Evolutionary conservation across 1,140 invertebrate genomes (phyloP).

Genomic region (Gryon sp.): DNA sequence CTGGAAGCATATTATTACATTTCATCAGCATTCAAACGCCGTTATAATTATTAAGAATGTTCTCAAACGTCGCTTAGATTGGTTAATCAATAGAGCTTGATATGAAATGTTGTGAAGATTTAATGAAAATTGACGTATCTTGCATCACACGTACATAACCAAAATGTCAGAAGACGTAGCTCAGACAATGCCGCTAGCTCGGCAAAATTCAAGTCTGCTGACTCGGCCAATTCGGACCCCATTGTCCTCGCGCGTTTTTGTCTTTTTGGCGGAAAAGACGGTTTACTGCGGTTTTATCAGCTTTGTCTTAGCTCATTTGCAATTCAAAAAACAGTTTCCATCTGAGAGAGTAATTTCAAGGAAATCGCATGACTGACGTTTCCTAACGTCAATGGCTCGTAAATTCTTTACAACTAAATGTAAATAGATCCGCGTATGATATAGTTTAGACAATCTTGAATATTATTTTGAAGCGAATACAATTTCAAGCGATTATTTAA

Average conservation of each 20-base stretch:
- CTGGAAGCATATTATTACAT: conserved; percentile 13
- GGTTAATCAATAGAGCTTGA: conserved; percentile 48
- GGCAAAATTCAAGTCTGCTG: conserved; percentile 26
- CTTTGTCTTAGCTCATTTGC: conserved; percentile 30
- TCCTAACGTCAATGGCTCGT: neutral
- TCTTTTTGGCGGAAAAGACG: conserved; percentile 26
- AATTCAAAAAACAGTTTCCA: conserved; percentile 23
- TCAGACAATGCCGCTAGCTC: conserved; percentile 2
- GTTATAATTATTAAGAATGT: conserved; percentile 3
- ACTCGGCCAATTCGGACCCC: conserved; percentile 16
- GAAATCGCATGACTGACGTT: conserved; percentile 3
- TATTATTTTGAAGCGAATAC: too few relatives aligned
- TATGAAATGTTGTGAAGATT: conserved; percentile 3
- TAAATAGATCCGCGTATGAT: too few relatives aligned
- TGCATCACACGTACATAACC: conserved; percentile 7
- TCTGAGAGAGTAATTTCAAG: neutral
- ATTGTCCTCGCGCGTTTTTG: conserved; percentile 32
- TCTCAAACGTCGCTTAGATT: conserved; percentile 16
- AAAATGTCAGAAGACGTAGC: conserved; percentile 15
- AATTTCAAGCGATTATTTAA: too few relatives aligned
- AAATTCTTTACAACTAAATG: too few relatives aligned
- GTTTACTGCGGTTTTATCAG: conserved; percentile 2
- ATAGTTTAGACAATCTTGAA: too few relatives aligned
- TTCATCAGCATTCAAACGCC: conserved; percentile 22
- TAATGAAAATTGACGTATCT: conserved; percentile 58